Evolutionary conservation across 2,797 vertebrate species (phyloP).

Genomic region (Dermochelys coriacea): DNA sequence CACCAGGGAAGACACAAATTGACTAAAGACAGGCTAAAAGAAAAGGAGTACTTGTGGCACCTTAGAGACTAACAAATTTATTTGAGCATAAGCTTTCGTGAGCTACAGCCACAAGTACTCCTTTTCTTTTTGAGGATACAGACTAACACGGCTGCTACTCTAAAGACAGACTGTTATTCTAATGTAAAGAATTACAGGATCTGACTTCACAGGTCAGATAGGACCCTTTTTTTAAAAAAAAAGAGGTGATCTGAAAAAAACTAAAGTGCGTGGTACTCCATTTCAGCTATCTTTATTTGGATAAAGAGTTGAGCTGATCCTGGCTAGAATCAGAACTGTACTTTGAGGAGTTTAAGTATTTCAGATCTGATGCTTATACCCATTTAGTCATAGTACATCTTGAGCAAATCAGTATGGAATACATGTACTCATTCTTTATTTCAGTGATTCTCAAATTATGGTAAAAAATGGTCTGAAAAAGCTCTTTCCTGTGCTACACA

Average conservation of each 20-base stretch:
- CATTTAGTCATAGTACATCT: not conserved
- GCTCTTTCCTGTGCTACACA: not conserved
- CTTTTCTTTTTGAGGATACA: no score
- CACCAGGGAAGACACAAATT: not conserved
- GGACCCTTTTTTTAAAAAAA: not conserved
- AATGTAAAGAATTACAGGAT: not conserved
- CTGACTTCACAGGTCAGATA: not conserved
- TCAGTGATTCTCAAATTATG: not conserved
- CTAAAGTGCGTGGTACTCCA: no score
- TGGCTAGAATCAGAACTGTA: constrained; percentile 28
- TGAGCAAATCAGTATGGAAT: not conserved
- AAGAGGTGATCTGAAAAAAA: not conserved
- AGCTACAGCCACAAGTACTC: no score
- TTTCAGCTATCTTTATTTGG: not conserved
- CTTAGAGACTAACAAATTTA: no score
- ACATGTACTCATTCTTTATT: not conserved
- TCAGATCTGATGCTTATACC: not conserved
- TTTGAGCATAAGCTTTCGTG: no score
- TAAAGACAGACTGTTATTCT: not conserved
- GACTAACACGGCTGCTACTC: no score
- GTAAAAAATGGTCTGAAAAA: rapidly evolving
- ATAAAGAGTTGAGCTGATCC: not conserved
- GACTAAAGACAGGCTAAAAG: no score
- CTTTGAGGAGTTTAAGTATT: constrained; percentile 28
- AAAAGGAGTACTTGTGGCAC: no score